Percentiles rank a stretch among this genome's conserved stretches.
Evolutionary conservation across 1,140 invertebrate species (phyloP).

Genomic region (Drosophila navojoa): DNA sequence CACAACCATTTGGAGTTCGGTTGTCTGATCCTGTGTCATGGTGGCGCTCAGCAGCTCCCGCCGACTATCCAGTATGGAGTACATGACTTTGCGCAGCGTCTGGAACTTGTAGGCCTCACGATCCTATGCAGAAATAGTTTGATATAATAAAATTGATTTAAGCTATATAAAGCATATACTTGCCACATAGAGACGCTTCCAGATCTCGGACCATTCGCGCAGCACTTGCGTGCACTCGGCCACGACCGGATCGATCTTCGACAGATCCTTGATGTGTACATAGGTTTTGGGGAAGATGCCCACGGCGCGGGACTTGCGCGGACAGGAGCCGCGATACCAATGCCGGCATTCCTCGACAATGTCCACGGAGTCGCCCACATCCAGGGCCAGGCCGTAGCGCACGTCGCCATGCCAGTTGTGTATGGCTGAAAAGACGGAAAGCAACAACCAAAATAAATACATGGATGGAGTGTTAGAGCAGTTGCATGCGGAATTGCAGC

Average conservation of each 20-base stretch:
- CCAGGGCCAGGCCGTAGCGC: conserved; percentile 91
- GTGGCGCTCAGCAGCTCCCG: conserved; percentile 93
- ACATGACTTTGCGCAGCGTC: conserved; percentile 93
- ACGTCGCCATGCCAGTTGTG: conserved; percentile 95
- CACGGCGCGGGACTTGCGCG: conserved; percentile 90
- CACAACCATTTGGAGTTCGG: conserved; percentile 93
- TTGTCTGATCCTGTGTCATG: conserved; percentile 94
- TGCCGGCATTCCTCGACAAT: conserved; percentile 94
- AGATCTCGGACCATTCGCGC: conserved; percentile 96
- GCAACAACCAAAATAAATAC: neutral
- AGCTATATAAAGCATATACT: conserved; percentile 34
- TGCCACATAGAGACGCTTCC: conserved; percentile 95
- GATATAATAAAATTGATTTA: neutral
- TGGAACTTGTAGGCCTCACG: conserved; percentile 92
- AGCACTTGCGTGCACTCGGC: conserved; percentile 95
- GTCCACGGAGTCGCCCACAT: conserved; percentile 95
- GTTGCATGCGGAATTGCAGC: neutral
- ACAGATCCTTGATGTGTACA: conserved; percentile 89
- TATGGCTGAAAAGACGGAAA: conserved; percentile 88
- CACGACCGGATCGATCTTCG: conserved; percentile 94
- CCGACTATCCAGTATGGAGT: conserved; percentile 93
- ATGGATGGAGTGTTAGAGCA: conserved; percentile 5
- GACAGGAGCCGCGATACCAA: conserved; percentile 94
- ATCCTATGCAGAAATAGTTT: conserved; percentile 86
- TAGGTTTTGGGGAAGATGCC: conserved; percentile 94